Conservation (phyloP, 2,888 invertebrate genomes). For the Brachyptera risi region DNA sequence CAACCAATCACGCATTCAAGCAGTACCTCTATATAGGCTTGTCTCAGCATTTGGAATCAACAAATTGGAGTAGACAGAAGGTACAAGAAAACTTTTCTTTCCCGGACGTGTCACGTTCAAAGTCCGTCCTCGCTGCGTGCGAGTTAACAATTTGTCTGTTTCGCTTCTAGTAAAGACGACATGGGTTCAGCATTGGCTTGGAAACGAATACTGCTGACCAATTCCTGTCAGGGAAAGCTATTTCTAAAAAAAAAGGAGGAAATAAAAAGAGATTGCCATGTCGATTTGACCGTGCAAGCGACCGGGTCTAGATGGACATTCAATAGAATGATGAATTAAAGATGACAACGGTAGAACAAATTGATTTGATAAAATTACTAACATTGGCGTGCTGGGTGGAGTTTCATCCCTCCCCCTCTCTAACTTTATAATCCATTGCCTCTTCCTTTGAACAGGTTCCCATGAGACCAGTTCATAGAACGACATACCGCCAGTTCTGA, state of each 20-base stretch:
- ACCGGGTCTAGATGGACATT: background rate
- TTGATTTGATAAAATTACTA: constrained; percentile 33
- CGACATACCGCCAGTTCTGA: background rate
- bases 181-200: background rate
- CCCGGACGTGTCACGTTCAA: too few relatives aligned
- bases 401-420: background rate
- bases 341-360: constrained; percentile 27
- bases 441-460: too few relatives aligned
- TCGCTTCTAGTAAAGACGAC: background rate
- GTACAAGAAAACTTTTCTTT: background rate
- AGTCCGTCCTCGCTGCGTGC: background rate
- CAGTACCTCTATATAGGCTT: too few relatives aligned
- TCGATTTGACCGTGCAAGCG: background rate
- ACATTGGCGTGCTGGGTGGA: constrained; percentile 8
- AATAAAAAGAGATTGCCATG: constrained; percentile 18
- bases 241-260: constrained; percentile 15
- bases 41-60: constrained; percentile 30
- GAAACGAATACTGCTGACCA: constrained; percentile 25
- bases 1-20: too few relatives aligned
- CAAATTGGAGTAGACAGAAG: background rate
- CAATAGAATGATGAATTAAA: constrained; percentile 30
- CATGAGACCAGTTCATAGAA: background rate
- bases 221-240: constrained; percentile 28
- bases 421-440: too few relatives aligned
- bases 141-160: constrained; percentile 10